A percentile compares a stretch with the other conserved stretches of the same genome.
phyloP scores from a whole-genome alignment of 2,113 vertebrate genomes.

The Notarius quadriscutis region DNA sequence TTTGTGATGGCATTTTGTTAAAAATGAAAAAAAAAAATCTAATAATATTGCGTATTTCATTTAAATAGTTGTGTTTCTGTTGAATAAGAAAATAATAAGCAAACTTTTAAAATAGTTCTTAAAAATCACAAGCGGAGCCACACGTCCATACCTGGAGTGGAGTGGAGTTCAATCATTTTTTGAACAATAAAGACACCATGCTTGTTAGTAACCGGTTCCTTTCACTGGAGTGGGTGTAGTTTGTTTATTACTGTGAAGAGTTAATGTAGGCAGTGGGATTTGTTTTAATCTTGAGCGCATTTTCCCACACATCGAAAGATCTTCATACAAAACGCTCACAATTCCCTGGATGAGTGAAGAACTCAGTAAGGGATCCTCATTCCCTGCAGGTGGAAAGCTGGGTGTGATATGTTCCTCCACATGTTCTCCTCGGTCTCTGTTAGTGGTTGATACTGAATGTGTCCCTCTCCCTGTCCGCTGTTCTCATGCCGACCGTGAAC shows the following conservation, averaged over 20 bases:
- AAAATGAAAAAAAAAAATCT: neutral
- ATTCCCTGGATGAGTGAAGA: neutral
- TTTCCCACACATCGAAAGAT: neutral
- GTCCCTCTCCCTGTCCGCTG: neutral
- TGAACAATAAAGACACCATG: neutral
- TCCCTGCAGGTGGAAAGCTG: constrained; percentile 22
- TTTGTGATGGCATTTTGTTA: neutral
- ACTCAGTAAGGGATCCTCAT: constrained; percentile 3
- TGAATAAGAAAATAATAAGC: neutral
- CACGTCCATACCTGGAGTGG: neutral
- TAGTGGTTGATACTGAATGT: constrained; percentile 9
- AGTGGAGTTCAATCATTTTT: neutral
- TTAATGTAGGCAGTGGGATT: neutral
- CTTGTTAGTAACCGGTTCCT: neutral
- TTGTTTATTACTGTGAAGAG: neutral
- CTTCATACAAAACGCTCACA: neutral
- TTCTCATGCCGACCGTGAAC: constrained; percentile 16
- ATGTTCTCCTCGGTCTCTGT: constrained; percentile 13
- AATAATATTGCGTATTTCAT: neutral
- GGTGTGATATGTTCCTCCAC: constrained; percentile 39
- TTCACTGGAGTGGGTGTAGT: neutral
- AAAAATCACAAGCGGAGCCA: neutral
- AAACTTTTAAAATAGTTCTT: neutral
- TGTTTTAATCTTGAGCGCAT: neutral
- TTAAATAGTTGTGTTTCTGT: neutral